These are phyloP conservation scores for Dicentrarchus labrax DNA, from an alignment of 2,113 vertebrate species.

Conservation along the genomic window DNA sequence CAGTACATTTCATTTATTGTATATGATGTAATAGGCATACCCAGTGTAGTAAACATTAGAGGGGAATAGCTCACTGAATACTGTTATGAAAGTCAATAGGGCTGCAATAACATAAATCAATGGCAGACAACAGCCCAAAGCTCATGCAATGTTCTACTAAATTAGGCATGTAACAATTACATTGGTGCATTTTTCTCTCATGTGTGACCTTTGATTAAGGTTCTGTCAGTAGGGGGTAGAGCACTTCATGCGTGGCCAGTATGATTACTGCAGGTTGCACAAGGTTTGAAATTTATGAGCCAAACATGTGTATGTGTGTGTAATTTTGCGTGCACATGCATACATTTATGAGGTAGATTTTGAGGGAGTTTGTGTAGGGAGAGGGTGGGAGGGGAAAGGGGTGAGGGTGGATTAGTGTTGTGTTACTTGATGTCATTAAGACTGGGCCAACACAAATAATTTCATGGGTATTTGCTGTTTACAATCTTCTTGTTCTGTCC, in stretches of 20 bases:
- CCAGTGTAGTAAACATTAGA: slow-evolving; percentile 70
- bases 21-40: slow-evolving; percentile 74
- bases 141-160: slow-evolving; percentile 76
- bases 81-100: slow-evolving; percentile 79
- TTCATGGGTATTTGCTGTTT: slow-evolving; percentile 72
- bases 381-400: neutral
- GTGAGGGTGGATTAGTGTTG: slow-evolving; percentile 36
- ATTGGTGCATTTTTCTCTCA: slow-evolving; percentile 52
- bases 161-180: slow-evolving; percentile 82
- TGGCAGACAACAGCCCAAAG: slow-evolving; percentile 78
- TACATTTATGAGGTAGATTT: slow-evolving; percentile 58
- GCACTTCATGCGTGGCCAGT: slow-evolving; percentile 64
- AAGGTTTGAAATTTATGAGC: slow-evolving; percentile 70
- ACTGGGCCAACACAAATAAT: slow-evolving; percentile 55
- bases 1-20: slow-evolving; percentile 65
- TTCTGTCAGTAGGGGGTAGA: slow-evolving; percentile 56
- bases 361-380: slow-evolving; percentile 16
- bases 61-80: slow-evolving; percentile 68
- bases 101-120: slow-evolving; percentile 80
- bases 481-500: slow-evolving; percentile 44
- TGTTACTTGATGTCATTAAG: slow-evolving; percentile 62
- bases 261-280: slow-evolving; percentile 62
- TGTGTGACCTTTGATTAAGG: slow-evolving; percentile 78
- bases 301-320: slow-evolving; percentile 49
- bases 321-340: slow-evolving; percentile 40